Conservation (phyloP, 2,113 vertebrate species). For the Symphodus melops region DNA sequence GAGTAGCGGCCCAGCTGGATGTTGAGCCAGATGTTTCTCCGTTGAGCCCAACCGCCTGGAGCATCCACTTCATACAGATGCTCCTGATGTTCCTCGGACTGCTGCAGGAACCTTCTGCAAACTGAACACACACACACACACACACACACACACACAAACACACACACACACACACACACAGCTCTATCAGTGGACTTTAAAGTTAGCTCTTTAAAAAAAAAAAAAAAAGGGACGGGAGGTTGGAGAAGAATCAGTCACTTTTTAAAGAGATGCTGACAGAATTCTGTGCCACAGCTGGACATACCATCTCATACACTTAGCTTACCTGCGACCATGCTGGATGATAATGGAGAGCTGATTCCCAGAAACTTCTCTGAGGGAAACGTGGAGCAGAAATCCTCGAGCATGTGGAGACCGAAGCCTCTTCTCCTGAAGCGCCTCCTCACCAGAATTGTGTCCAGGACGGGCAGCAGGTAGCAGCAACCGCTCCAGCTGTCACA, state of each 20-base stretch:
- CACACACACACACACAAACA: constrained; percentile 28
- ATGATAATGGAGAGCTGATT: constrained; percentile 89
- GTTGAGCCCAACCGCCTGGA: constrained; percentile 89
- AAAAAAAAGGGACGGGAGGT: not conserved
- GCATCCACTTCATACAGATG: constrained; percentile 91
- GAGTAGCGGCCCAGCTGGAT: constrained; percentile 80
- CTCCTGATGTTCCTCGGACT: constrained; percentile 77
- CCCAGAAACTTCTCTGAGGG: constrained; percentile 86
- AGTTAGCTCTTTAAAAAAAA: not conserved
- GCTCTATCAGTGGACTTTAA: too few relatives aligned
- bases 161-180: constrained; percentile 16
- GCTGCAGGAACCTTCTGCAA: constrained; percentile 86
- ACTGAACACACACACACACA: constrained; percentile 80
- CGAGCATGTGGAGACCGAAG: constrained; percentile 87
- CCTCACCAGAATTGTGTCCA: constrained; percentile 91
- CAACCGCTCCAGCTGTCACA: constrained; percentile 77
- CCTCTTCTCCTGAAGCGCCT: constrained; percentile 83
- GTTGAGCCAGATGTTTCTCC: constrained; percentile 91
- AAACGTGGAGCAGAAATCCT: constrained; percentile 90
- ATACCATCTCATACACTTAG: not conserved
- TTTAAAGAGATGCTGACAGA: not conserved
- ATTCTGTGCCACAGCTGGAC: not conserved
- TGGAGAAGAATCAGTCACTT: not conserved
- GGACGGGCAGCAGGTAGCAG: constrained; percentile 88
- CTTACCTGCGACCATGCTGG: constrained; percentile 90